Evolutionary conservation across 1,140 invertebrate genomes (phyloP), one percentile per base, ranked within the genome.

Genomic region (Gonioctena quinquepunctata): DNA sequence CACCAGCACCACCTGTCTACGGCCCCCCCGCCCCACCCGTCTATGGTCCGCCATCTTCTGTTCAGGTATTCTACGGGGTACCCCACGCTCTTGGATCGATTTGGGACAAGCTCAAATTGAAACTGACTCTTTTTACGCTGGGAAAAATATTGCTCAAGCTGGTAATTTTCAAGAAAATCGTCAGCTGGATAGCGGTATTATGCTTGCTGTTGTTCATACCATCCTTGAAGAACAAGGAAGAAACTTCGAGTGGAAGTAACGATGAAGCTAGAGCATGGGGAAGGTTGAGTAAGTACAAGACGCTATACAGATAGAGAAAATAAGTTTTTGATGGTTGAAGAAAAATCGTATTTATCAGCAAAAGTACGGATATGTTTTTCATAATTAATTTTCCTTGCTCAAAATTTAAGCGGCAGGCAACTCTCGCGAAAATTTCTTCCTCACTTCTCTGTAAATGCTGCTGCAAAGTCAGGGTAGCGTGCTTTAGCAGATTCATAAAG

Each of bases 161-260:
- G 5, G 83, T 92, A 1, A 90, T 93, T 69, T 92, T 93, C 74
- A 92, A 93, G 79, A 90, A 93, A 81, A 89, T 92, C 57, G 89
- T 93, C 16, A 92, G 92, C 77, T 92, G 92, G 78, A 89, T 93
- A 28, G 91, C 89, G 0, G 81, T 92, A 1, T 86, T 93, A 62
- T 93, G 90, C 78, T 83, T 93, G 70, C 77, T 93, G 63, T 79
- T 93, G 6, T 91, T 93, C 69, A 88, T 93, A 61, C 92, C 92
- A 0, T 91, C 90, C 77, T 82, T 93, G 11, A 89, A 88, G 68
- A 81, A 75, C 21, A 78, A 78, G 66, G 63, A 27, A n/a, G 68
- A 64, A 59, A 16, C 52, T 54, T 21, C 52, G 3, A 18, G 19
- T 6, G 52, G 52, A 54, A 54, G 22, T 54, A 19, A 22, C 52